phyloP scores from a whole-genome alignment of 2,113 vertebrate genomes.

The Crotalus helleri region DNA sequence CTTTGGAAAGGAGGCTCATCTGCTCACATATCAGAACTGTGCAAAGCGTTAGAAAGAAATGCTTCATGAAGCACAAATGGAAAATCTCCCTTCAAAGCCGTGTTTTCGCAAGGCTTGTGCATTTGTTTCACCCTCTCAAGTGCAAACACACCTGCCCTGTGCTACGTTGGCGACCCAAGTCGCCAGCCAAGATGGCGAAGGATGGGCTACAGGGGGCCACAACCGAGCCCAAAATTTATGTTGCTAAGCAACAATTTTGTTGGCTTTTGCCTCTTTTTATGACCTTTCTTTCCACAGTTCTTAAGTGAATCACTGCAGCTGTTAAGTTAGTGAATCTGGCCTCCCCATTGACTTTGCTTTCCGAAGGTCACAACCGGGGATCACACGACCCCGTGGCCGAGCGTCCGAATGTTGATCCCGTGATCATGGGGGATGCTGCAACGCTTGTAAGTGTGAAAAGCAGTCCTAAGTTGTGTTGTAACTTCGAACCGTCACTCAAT shows the following conservation, averaged over 20 bases:
- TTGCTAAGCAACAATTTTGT: fast-evolving
- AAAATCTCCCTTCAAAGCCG: background rate
- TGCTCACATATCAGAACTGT: background rate
- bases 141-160: too few species aligned
- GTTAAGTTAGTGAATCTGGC: too few species aligned
- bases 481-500: background rate
- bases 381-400: background rate
- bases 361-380: too few species aligned
- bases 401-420: background rate
- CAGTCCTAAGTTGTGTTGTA: fast-evolving
- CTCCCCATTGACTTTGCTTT: too few species aligned
- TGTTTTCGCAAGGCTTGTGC: background rate
- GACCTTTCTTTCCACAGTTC: too few species aligned
- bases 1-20: background rate
- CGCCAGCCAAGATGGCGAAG: background rate
- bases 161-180: background rate
- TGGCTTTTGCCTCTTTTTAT: too few species aligned
- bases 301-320: too few species aligned
- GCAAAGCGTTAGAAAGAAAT: background rate
- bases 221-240: background rate
- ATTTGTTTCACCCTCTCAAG: background rate
- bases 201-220: background rate
- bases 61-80: background rate
- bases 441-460: background rate
- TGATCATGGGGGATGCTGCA: background rate